A percentile compares a stretch with the other conserved stretches of the same genome.
Conservation (phyloP, 2,797 vertebrate genomes). For the Rhincodon typus region DNA sequence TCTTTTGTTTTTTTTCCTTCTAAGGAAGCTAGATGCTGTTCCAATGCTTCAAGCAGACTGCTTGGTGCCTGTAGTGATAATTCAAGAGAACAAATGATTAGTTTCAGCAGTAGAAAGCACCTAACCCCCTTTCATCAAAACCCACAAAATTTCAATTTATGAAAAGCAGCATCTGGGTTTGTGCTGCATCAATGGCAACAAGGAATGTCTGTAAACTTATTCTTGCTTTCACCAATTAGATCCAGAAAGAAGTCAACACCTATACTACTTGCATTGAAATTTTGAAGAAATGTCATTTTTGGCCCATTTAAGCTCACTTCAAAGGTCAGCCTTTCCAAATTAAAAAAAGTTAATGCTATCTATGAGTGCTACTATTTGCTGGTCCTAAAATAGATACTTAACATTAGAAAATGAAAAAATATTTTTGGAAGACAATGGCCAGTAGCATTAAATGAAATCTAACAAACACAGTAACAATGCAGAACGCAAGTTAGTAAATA, state of each 20-base stretch:
- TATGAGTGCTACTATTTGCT: neutral
- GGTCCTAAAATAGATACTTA: neutral
- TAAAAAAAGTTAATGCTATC: neutral
- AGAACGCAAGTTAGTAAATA: neutral
- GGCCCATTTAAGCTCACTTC: neutral
- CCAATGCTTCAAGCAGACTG: conserved; percentile 86
- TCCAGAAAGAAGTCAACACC: neutral
- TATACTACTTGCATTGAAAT: neutral
- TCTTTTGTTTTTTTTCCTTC: conserved; percentile 89
- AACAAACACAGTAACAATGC: neutral
- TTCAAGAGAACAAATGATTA: conserved; percentile 26
- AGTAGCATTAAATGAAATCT: conserved; percentile 1
- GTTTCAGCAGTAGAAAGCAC: neutral
- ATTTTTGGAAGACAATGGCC: neutral
- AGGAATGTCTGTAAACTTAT: neutral
- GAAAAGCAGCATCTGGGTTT: neutral
- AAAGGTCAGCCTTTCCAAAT: neutral
- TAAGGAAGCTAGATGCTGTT: conserved; percentile 88
- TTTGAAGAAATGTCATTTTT: neutral
- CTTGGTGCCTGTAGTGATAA: conserved; percentile 69
- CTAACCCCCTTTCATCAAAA: neutral
- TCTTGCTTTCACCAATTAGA: neutral
- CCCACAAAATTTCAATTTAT: neutral
- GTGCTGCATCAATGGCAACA: neutral
- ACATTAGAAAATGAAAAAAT: neutral